phyloP scores from a whole-genome alignment of 2,113 vertebrate genomes.

The Xyliphius kryptos region DNA sequence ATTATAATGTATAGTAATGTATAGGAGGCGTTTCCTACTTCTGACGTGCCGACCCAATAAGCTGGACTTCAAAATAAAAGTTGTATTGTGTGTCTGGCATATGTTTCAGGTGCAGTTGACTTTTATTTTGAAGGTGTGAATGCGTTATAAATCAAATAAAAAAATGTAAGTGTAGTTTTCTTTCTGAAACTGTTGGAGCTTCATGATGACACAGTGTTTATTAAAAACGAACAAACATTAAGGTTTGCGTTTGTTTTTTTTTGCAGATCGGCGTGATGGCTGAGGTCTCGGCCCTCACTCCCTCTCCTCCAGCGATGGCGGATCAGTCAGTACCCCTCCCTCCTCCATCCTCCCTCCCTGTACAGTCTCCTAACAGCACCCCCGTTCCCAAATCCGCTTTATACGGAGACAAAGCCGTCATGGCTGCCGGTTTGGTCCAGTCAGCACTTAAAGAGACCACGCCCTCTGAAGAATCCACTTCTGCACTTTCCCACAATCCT shows the following conservation, averaged over 20 bases:
- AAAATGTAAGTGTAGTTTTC: too few relatives aligned
- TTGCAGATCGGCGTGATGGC: conserved; percentile 58
- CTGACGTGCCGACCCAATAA: too few relatives aligned
- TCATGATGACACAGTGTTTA: too few relatives aligned
- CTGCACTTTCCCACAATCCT: background rate
- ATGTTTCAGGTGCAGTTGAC: too few relatives aligned
- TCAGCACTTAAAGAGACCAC: background rate
- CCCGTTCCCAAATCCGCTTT: conserved; percentile 54
- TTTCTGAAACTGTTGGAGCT: too few relatives aligned
- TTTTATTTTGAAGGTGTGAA: too few relatives aligned
- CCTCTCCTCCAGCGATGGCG: conserved; percentile 53
- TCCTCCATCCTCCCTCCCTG: conserved; percentile 47
- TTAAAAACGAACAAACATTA: too few relatives aligned
- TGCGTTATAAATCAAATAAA: too few relatives aligned
- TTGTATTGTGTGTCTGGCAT: too few relatives aligned
- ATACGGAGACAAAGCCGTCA: conserved; percentile 53
- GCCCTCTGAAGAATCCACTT: background rate
- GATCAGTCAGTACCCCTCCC: conserved; percentile 52
- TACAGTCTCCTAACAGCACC: conserved; percentile 34
- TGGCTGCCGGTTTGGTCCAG: conserved; percentile 23
- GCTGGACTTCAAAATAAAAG: too few relatives aligned
- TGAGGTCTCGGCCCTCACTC: conserved; percentile 60
- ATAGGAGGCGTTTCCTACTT: too few relatives aligned
- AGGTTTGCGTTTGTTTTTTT: background rate
- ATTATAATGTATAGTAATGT: too few relatives aligned